Conservation (phyloP, 92 coral and sea anemone genomes). For the Parazoanthus darwini region DNA sequence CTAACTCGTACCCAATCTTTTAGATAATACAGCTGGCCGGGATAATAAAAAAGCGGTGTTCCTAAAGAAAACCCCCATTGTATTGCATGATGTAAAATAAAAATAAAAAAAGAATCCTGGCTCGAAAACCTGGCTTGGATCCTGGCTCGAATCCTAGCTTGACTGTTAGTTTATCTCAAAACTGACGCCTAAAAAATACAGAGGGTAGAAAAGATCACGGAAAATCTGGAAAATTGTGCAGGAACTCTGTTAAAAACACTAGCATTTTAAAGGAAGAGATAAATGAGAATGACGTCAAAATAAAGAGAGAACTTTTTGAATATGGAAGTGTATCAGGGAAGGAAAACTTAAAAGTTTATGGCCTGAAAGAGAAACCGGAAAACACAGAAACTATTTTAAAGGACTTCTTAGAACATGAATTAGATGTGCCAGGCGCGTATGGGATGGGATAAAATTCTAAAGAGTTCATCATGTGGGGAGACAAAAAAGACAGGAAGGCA, state of each 20-base stretch:
- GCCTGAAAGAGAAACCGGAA: neutral
- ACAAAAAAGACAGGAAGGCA: neutral
- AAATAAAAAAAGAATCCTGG: no score
- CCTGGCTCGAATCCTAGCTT: no score
- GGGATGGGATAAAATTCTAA: neutral
- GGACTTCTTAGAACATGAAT: neutral
- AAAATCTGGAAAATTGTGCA: neutral
- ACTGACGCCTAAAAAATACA: neutral
- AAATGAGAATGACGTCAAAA: neutral
- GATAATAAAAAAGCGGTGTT: no score
- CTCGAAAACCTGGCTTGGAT: no score
- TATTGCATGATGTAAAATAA: no score
- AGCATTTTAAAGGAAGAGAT: neutral
- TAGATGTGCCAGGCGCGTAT: neutral
- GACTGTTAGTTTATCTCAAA: neutral
- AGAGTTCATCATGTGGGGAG: neutral
- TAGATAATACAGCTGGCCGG: no score
- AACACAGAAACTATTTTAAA: neutral
- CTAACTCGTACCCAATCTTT: no score
- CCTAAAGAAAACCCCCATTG: no score
- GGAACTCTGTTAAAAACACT: neutral
- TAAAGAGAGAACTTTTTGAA: neutral
- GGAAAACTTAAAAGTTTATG: neutral
- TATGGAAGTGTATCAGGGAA: neutral
- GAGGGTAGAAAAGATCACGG: neutral